Evolutionary conservation across 2,113 vertebrate species (phyloP).

Genomic region (Nycticebus coucang): DNA sequence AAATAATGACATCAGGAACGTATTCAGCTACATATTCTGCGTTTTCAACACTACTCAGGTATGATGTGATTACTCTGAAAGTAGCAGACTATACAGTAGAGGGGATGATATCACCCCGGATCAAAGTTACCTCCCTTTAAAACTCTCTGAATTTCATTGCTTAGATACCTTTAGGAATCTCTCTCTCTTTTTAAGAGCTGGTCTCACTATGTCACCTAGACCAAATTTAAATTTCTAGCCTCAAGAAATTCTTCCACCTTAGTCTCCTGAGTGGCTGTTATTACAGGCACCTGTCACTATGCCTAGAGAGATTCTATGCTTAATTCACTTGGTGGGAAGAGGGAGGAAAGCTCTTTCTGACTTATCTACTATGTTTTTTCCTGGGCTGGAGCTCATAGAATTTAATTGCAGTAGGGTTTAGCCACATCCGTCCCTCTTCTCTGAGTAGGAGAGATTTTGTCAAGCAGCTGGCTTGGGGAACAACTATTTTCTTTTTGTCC

Average conservation of each 20-base stretch:
- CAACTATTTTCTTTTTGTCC: not conserved
- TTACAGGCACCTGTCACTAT: no score
- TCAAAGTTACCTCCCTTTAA: slow-evolving; percentile 1
- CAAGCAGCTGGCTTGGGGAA: not conserved
- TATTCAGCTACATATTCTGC: slow-evolving; percentile 85
- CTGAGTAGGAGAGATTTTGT: not conserved
- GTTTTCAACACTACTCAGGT: slow-evolving; percentile 82
- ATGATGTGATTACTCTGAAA: slow-evolving; percentile 50
- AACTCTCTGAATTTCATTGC: not conserved
- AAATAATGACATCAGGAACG: not conserved
- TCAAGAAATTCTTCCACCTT: no score
- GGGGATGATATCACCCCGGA: not conserved
- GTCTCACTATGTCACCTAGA: no score
- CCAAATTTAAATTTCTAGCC: no score
- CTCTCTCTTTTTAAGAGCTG: not conserved
- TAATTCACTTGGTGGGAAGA: not conserved
- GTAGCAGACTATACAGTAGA: not conserved
- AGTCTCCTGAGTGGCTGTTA: no score
- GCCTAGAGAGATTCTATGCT: not conserved
- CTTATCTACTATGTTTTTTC: not conserved
- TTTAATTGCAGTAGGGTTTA: not conserved
- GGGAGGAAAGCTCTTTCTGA: not conserved
- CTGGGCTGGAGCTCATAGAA: not conserved
- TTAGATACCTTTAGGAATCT: not conserved
- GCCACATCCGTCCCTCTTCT: not conserved